Percentiles rank a stretch among this genome's conserved stretches.
Evolutionary conservation across 2,113 vertebrate genomes (phyloP).

Genomic region (Nycticebus coucang): DNA sequence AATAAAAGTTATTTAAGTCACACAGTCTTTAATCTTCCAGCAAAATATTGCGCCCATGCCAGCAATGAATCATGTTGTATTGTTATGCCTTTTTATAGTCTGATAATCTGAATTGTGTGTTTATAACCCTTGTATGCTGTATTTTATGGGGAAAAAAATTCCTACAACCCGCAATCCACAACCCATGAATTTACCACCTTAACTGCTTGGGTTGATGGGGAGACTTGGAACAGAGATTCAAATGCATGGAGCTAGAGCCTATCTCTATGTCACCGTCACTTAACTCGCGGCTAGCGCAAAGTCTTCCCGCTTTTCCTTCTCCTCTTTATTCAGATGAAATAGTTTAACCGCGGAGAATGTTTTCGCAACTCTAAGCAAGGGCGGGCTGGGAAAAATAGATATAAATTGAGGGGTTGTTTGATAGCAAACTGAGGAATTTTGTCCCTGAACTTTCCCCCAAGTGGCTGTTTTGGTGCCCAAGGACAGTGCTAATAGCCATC

Average conservation of each 20-base stretch:
- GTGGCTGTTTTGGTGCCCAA: rapidly evolving
- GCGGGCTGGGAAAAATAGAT: neutral
- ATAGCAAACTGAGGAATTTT: neutral
- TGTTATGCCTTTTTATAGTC: slow-evolving; percentile 79
- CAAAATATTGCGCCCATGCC: slow-evolving; percentile 76
- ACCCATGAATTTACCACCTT: slow-evolving; percentile 66
- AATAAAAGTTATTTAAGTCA: slow-evolving; percentile 80
- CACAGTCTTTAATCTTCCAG: slow-evolving; percentile 78
- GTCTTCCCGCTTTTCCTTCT: no score
- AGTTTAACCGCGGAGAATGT: neutral
- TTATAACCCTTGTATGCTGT: slow-evolving; percentile 76
- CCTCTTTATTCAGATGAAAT: rapidly evolving
- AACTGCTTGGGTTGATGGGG: slow-evolving; percentile 8
- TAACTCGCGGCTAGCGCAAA: neutral
- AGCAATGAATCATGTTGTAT: slow-evolving; percentile 75
- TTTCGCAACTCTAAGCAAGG: neutral
- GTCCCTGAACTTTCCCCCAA: neutral
- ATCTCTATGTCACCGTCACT: rapidly evolving
- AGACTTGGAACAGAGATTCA: neutral
- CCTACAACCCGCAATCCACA: slow-evolving; percentile 47
- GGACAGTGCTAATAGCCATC: rapidly evolving
- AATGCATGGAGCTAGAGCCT: neutral
- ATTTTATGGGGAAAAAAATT: slow-evolving; percentile 65
- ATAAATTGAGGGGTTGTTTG: neutral
- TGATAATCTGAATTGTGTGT: slow-evolving; percentile 80